Base-by-base conservation (phyloP, 2,113 vertebrate species). In the Periophthalmodon schlosseri region DNA sequence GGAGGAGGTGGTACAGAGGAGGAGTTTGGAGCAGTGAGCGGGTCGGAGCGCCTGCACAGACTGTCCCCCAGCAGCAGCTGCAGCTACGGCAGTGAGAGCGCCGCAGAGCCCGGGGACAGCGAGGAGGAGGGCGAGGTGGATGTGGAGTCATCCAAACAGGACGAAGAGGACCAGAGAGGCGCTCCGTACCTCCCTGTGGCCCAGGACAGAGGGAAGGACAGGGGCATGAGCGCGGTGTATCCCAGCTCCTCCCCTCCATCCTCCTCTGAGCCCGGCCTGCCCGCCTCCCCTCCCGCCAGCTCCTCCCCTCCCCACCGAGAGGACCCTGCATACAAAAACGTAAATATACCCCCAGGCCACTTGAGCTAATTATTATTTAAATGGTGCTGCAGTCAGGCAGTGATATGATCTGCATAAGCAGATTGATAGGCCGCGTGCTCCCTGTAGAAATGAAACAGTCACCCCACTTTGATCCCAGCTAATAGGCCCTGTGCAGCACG, bases 241-340 rank as follows among this genome's bases (percentile, higher is more conserved):
- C 75, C 92, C 15, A 57, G 87, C 47, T 54, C 88, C 74, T 85
- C 93, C 73, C 91, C 94, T 28, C 84, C 87, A 39, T 86, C 88
- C 54, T 81, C 93, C 68, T 92, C 94, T 21, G 94, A 95, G 88
- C 95, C 94, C 0, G 92, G 94, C 61, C 83, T 89, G 70, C 72
- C 91, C 13, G 87, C 94, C 81, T 93, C 92, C 77, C 89, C 92
- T 52, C 86, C 78, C 76, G 91, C 90, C 70, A 87, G 93, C 88
- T 92, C 94, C 61, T 88, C 91, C 82, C 96, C 94, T 47, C 87
- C 93, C 60, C 92, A 94, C 73, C 81, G 93, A 86, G 96, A 98
- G 92, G 96, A 98, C 84, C 90, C 94, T 69, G 82, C 93, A 84
- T 97, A 96, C 94, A 98, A 97, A 94, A 96, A 98, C 94, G 97